Evolutionary conservation across 2,797 vertebrate genomes (phyloP).

Genomic region (Heteromormyrus szaboi): DNA sequence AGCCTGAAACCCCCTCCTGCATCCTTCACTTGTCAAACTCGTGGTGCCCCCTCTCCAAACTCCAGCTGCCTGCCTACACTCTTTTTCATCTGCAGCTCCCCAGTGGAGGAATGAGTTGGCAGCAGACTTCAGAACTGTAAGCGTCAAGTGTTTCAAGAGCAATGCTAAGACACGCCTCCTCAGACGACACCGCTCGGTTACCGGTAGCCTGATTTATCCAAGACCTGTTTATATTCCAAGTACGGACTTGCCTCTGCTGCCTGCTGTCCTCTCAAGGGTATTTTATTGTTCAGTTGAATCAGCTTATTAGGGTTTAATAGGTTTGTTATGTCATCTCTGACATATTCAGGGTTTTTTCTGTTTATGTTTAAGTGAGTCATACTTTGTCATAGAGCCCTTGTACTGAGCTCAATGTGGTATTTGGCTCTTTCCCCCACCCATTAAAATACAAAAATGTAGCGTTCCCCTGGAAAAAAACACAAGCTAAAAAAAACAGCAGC

Average conservation of each 20-base stretch:
- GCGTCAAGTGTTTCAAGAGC: not conserved
- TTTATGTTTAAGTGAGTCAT: conserved; percentile 3
- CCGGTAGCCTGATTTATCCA: not conserved
- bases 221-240: not conserved
- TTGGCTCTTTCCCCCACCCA: not conserved
- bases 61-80: conserved; percentile 10
- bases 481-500: not conserved
- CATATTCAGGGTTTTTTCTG: not conserved
- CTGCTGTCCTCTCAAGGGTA: not conserved
- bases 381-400: not conserved
- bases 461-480: not conserved
- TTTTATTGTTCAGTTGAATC: not conserved
- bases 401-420: not conserved
- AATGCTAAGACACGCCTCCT: not conserved
- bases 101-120: not conserved
- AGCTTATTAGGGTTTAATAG: not conserved
- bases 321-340: not conserved
- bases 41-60: conserved; percentile 5
- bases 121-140: not conserved
- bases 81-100: not conserved
- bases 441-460: not conserved
- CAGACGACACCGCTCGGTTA: not conserved
- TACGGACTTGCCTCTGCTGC: not conserved
- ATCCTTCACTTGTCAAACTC: not conserved
- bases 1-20: not conserved